phyloP scores from a whole-genome alignment of 2,888 invertebrate species.

The Smittia aterrima region DNA sequence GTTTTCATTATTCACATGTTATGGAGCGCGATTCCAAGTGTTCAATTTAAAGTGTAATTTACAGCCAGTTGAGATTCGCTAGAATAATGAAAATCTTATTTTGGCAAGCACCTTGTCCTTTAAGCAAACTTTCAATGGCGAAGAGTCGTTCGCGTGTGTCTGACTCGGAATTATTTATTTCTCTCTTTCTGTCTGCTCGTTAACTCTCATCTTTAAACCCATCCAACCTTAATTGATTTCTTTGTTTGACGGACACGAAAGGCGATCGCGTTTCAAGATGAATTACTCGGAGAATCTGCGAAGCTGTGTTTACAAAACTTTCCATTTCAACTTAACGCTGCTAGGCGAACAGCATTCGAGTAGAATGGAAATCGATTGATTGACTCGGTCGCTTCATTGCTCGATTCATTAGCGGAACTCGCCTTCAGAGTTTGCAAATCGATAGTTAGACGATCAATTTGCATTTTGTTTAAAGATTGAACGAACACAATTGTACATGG shows the following conservation, averaged over 20 bases:
- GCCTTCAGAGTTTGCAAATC: neutral
- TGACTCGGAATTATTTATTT: too few relatives aligned
- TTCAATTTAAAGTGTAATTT: slow-evolving; percentile 18
- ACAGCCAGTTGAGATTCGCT: neutral
- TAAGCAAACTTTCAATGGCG: slow-evolving; percentile 15
- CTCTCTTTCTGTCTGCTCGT: neutral
- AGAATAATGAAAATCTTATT: slow-evolving; percentile 8
- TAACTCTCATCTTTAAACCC: neutral
- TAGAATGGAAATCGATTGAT: neutral
- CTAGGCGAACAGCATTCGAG: neutral
- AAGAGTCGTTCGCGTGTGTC: neutral
- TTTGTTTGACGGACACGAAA: neutral
- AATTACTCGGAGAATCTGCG: neutral
- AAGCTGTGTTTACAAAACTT: neutral
- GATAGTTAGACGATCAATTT: too few relatives aligned
- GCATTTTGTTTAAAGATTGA: too few relatives aligned
- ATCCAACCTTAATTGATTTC: slow-evolving; percentile 9
- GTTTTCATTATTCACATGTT: slow-evolving; percentile 2
- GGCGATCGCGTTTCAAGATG: slow-evolving; percentile 2
- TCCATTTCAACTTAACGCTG: slow-evolving; percentile 12
- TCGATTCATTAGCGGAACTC: slow-evolving; percentile 9
- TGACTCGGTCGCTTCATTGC: slow-evolving; percentile 4
- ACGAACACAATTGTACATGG: too few relatives aligned
- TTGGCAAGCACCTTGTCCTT: slow-evolving; percentile 18
- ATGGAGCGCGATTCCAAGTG: neutral